Evolutionary conservation across 2,113 vertebrate genomes (phyloP).

Genomic region (Carettochelys insculpta): DNA sequence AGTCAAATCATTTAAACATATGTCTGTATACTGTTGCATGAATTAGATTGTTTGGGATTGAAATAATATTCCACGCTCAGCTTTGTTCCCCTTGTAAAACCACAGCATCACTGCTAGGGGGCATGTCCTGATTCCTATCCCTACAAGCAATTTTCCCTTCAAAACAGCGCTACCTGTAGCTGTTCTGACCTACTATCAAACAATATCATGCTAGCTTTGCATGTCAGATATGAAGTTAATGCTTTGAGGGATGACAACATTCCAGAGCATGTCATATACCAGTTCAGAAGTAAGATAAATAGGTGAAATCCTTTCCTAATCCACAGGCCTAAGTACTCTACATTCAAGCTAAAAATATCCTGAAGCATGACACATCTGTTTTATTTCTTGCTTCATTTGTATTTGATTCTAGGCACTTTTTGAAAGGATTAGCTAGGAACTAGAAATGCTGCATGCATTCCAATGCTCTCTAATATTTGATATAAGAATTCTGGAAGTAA

Average conservation of each 20-base stretch:
- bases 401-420: fast-evolving
- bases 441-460: background rate
- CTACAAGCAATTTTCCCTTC: background rate
- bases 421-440: background rate
- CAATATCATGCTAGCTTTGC: background rate
- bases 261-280: background rate
- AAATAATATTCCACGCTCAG: background rate
- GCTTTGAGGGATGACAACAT: background rate
- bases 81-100: background rate
- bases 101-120: background rate
- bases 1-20: background rate
- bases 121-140: background rate
- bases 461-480: background rate
- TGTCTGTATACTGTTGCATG: background rate
- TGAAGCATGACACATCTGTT: fast-evolving
- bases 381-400: background rate
- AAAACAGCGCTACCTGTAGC: background rate
- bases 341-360: background rate
- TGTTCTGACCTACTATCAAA: background rate
- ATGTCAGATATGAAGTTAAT: background rate
- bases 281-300: background rate
- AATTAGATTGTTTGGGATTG: background rate
- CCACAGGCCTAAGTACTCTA: fast-evolving
- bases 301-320: background rate
- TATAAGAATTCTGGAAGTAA: background rate